phyloP scores from a whole-genome alignment of 2,797 vertebrate species.

The Xenopus petersii region DNA sequence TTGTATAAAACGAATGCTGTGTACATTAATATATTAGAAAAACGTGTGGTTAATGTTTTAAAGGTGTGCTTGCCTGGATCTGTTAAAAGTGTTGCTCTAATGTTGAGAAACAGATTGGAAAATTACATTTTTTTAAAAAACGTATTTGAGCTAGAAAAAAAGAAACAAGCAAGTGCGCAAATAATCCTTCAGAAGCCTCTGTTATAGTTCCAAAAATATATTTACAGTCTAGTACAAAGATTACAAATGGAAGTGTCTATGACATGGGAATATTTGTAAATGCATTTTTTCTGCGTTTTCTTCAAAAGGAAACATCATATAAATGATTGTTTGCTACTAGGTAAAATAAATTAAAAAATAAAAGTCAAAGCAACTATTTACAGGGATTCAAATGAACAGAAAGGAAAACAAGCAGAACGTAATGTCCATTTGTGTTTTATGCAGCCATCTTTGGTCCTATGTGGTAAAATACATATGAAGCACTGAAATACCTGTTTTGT shows the following conservation, averaged over 20 bases:
- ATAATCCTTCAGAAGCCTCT: slow-evolving; percentile 75
- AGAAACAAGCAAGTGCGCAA: slow-evolving; percentile 25
- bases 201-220: slow-evolving; percentile 99
- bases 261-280: slow-evolving; percentile 85
- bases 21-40: no score
- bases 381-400: slow-evolving; percentile 73
- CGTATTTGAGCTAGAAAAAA: neutral
- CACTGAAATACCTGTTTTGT: slow-evolving; percentile 91
- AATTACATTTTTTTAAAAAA: no score
- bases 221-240: slow-evolving; percentile 99
- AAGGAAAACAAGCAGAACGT: slow-evolving; percentile 58
- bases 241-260: slow-evolving; percentile 98
- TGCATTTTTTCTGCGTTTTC: slow-evolving; percentile 82
- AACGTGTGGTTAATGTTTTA: no score
- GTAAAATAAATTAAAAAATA: slow-evolving; percentile 96
- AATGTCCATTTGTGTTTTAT: slow-evolving; percentile 76
- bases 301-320: slow-evolving; percentile 71
- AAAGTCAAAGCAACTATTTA: slow-evolving; percentile 82
- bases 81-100: no score
- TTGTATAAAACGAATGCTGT: no score
- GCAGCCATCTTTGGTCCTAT: slow-evolving; percentile 98
- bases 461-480: slow-evolving; percentile 91
- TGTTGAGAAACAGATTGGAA: no score
- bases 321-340: slow-evolving; percentile 82
- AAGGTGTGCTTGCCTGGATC: no score